Conservation (phyloP, 2,797 vertebrate genomes). For the Leptoclinus maculatus region DNA sequence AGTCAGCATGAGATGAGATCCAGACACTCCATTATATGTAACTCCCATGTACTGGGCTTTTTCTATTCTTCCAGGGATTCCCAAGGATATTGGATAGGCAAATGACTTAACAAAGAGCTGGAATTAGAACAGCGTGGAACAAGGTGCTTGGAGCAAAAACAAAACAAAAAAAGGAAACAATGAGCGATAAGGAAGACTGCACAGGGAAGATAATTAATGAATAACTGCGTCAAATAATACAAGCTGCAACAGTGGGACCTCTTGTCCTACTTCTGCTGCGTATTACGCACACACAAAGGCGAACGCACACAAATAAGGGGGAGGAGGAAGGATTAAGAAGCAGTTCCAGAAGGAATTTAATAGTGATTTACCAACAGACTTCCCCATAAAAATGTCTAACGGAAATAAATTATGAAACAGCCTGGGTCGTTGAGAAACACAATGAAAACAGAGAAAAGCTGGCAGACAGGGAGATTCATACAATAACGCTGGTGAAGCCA, state of each 20-base stretch:
- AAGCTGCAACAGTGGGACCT: constrained; percentile 73
- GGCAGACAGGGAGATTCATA: constrained; percentile 30
- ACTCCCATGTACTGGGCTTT: constrained; percentile 5
- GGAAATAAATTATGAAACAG: constrained; percentile 56
- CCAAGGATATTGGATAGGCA: constrained; percentile 60
- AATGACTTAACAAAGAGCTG: constrained; percentile 72
- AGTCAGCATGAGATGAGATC: constrained; percentile 20
- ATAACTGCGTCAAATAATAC: constrained; percentile 72
- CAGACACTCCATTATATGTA: constrained; percentile 28
- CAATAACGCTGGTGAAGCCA: constrained; percentile 22
- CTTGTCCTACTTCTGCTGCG: constrained; percentile 73
- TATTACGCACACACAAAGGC: constrained; percentile 35
- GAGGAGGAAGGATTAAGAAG: constrained; percentile 52
- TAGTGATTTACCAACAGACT: constrained; percentile 54
- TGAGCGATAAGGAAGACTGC: constrained; percentile 71
- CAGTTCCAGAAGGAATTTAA: constrained; percentile 55
- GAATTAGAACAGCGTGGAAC: constrained; percentile 73
- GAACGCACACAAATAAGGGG: constrained; percentile 18
- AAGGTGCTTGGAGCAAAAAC: constrained; percentile 73
- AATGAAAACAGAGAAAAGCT: constrained; percentile 39
- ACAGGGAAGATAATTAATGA: constrained; percentile 79
- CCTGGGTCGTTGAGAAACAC: constrained; percentile 36
- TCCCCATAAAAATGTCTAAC: constrained; percentile 52
- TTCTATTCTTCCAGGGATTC: constrained; percentile 52
- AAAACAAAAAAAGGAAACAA: constrained; percentile 65